Percentiles rank a stretch among this genome's conserved stretches.
Conservation (phyloP, 1,140 invertebrate genomes). For the Bactericera cockerelli region DNA sequence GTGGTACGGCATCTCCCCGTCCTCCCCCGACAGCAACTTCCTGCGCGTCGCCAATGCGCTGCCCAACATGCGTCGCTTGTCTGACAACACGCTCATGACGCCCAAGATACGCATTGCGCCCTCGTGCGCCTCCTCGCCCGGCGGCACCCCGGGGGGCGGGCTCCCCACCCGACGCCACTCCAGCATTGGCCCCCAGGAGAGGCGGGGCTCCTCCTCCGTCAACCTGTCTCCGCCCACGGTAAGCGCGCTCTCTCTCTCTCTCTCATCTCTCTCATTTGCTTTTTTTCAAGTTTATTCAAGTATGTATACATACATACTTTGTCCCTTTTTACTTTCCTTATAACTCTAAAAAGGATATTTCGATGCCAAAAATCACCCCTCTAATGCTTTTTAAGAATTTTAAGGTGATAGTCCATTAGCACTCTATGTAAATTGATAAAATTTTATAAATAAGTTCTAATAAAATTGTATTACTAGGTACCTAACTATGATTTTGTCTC, state of each 20-base stretch:
- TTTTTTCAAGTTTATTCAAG: constrained; percentile 19
- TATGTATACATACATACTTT: constrained; percentile 24
- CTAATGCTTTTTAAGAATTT: too few species aligned
- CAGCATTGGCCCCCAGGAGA: constrained; percentile 73
- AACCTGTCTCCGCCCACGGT: constrained; percentile 77
- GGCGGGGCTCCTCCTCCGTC: constrained; percentile 55
- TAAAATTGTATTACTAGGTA: too few species aligned
- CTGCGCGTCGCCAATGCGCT: constrained; percentile 64
- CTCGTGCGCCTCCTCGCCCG: constrained; percentile 70
- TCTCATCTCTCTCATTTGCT: constrained; percentile 6
- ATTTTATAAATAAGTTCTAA: too few species aligned
- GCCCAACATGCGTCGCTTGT: constrained; percentile 61
- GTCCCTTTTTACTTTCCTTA: constrained; percentile 14
- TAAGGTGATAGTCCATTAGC: too few species aligned
- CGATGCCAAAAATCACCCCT: too few species aligned
- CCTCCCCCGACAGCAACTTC: constrained; percentile 71
- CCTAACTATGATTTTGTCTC: too few species aligned
- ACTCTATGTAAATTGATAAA: too few species aligned
- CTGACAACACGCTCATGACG: constrained; percentile 78
- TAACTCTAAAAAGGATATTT: too few species aligned
- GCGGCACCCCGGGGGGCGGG: constrained; percentile 59
- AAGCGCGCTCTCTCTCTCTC: constrained; percentile 27
- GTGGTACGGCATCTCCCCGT: constrained; percentile 53
- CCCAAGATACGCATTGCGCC: constrained; percentile 71
- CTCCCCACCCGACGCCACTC: constrained; percentile 72